Evolutionary conservation across 2,797 vertebrate genomes (phyloP).

Genomic region (Hapalemur alaotrensis): DNA sequence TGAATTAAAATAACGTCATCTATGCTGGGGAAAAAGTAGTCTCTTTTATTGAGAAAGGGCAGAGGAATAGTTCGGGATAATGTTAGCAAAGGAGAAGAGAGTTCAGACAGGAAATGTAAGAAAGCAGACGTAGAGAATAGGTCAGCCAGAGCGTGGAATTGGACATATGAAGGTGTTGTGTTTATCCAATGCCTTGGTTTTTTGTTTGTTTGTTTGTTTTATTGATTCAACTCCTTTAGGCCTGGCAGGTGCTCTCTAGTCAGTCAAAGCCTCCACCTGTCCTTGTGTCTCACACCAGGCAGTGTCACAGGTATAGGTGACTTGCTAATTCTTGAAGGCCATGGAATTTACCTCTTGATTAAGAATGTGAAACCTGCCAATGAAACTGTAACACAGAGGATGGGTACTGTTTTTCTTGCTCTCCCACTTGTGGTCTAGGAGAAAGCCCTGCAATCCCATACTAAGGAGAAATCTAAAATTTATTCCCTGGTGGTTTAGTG

Average conservation of each 20-base stretch:
- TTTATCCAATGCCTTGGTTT: neutral
- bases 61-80: neutral
- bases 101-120: neutral
- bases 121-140: neutral
- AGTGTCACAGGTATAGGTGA: neutral
- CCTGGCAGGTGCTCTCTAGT: neutral
- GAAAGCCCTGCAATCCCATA: neutral
- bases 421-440: neutral
- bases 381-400: neutral
- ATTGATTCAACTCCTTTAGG: neutral
- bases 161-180: neutral
- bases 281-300: neutral
- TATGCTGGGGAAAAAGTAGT: neutral
- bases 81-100: neutral
- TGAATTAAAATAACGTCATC: neutral
- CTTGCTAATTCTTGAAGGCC: neutral
- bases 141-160: neutral
- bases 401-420: neutral
- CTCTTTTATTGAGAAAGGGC: neutral
- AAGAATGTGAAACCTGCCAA: neutral
- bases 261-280: neutral
- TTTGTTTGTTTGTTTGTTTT: neutral
- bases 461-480: neutral
- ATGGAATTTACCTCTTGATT: too few relatives aligned
- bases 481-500: neutral